These are phyloP conservation scores for Lutraria lutraria DNA, from an alignment of 2,888 invertebrate species.

Conservation along the genomic window DNA sequence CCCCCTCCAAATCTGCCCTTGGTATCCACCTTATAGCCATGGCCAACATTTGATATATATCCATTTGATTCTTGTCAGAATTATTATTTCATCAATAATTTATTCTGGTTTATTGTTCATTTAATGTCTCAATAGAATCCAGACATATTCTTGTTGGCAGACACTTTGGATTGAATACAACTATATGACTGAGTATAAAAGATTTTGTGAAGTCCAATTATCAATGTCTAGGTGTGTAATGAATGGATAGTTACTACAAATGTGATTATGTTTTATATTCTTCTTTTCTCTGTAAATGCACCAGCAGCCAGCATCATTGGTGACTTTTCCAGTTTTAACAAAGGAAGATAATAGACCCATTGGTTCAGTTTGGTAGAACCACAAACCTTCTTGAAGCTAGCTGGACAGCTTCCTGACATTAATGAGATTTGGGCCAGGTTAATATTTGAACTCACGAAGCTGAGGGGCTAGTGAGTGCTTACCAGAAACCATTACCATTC, in stretches of 20 bases:
- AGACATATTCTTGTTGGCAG: slow-evolving; percentile 18
- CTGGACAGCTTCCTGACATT: too few relatives aligned
- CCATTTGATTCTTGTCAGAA: slow-evolving; percentile 22
- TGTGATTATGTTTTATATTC: slow-evolving; percentile 6
- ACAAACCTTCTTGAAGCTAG: too few relatives aligned
- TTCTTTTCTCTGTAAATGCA: background rate
- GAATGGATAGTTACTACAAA: background rate
- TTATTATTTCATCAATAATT: slow-evolving; percentile 19
- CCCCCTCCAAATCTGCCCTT: too few relatives aligned
- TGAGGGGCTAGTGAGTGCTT: too few relatives aligned
- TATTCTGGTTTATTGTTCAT: slow-evolving; percentile 27
- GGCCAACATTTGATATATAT: slow-evolving; percentile 19
- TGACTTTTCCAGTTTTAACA: too few relatives aligned
- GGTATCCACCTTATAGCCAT: slow-evolving; percentile 9
- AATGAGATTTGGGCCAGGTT: too few relatives aligned
- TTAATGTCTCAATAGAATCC: slow-evolving; percentile 1
- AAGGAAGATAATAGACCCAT: too few relatives aligned
- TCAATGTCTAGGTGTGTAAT: slow-evolving; percentile 23
- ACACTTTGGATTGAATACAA: background rate
- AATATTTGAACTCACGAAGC: too few relatives aligned
- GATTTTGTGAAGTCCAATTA: slow-evolving; percentile 16
- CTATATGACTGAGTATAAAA: slow-evolving; percentile 1
- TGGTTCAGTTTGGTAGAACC: too few relatives aligned
- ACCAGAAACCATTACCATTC: too few relatives aligned
- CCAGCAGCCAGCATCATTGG: too few relatives aligned